Conservation (phyloP, 1,140 invertebrate genomes). For the Drosophila jambulina region DNA sequence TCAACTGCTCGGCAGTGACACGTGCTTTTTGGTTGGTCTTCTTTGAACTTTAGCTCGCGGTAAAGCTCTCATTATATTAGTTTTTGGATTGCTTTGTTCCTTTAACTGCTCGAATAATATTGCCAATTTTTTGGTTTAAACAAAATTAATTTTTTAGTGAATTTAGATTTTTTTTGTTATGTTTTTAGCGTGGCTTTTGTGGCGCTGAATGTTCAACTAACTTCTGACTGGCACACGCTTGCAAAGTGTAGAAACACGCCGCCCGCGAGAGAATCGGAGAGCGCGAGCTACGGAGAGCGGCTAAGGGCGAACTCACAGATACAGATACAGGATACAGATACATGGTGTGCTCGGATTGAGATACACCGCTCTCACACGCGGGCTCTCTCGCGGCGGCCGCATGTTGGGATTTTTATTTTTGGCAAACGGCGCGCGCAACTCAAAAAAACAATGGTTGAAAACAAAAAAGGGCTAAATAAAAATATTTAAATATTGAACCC, state of each 20-base stretch:
- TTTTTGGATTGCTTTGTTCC: not conserved
- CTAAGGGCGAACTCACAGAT: slow-evolving; percentile 62
- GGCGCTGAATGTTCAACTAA: slow-evolving; percentile 51
- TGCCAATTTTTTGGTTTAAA: slow-evolving; percentile 9
- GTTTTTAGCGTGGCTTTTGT: slow-evolving; percentile 47
- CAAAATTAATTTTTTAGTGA: not conserved
- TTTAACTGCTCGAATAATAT: not conserved
- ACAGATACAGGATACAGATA: slow-evolving; percentile 52
- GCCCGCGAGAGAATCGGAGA: slow-evolving; percentile 31
- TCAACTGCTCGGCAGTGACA: slow-evolving; percentile 46
- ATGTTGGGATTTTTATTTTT: slow-evolving; percentile 72
- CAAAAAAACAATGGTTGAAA: slow-evolving; percentile 13
- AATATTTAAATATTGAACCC: not conserved
- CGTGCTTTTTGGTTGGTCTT: slow-evolving; percentile 31
- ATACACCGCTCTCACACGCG: slow-evolving; percentile 11
- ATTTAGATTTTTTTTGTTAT: slow-evolving; percentile 14
- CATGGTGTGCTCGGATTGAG: slow-evolving; percentile 9
- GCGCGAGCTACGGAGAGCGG: slow-evolving; percentile 24
- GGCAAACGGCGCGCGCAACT: slow-evolving; percentile 77
- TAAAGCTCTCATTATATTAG: slow-evolving; percentile 31
- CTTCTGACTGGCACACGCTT: slow-evolving; percentile 54
- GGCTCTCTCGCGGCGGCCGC: slow-evolving; percentile 28
- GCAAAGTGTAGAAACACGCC: slow-evolving; percentile 58
- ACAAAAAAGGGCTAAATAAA: slow-evolving; percentile 1
- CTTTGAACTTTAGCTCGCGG: not conserved